Evolutionary conservation across 2,113 vertebrate species (phyloP).

Genomic region (Ophiodon elongatus): DNA sequence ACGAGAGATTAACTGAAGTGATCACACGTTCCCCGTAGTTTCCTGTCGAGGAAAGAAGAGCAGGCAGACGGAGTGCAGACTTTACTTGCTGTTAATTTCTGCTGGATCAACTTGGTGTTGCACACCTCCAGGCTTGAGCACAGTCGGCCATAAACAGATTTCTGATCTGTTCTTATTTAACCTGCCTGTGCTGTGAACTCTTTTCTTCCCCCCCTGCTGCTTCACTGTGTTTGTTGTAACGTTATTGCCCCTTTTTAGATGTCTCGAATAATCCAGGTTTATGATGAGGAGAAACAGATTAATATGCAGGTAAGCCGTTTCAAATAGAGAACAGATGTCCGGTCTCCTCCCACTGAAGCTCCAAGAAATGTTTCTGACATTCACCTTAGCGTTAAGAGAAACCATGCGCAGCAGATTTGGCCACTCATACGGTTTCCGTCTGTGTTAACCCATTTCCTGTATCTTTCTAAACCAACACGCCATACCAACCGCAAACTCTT

Average conservation of each 20-base stretch:
- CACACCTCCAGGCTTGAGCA: conserved; percentile 29
- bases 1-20: accelerated
- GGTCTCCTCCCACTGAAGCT: conserved; percentile 74
- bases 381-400: neutral
- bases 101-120: conserved; percentile 12
- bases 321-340: conserved; percentile 84
- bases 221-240: conserved; percentile 92
- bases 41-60: neutral
- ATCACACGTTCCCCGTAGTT: neutral
- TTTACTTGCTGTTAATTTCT: conserved; percentile 60
- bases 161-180: conserved; percentile 73
- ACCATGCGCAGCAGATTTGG: neutral
- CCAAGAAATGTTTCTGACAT: conserved; percentile 55
- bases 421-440: neutral
- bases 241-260: conserved; percentile 98
- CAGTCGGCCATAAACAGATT: conserved; percentile 58
- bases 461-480: neutral
- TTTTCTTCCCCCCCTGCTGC: conserved; percentile 81
- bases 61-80: neutral
- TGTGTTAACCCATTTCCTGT: neutral
- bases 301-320: conserved; percentile 99
- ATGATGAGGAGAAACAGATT: conserved; percentile 99
- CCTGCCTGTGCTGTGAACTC: conserved; percentile 84
- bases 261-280: conserved; percentile 99
- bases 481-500: neutral